Conservation (phyloP, 2,888 invertebrate species). For the Agrilus mali region DNA sequence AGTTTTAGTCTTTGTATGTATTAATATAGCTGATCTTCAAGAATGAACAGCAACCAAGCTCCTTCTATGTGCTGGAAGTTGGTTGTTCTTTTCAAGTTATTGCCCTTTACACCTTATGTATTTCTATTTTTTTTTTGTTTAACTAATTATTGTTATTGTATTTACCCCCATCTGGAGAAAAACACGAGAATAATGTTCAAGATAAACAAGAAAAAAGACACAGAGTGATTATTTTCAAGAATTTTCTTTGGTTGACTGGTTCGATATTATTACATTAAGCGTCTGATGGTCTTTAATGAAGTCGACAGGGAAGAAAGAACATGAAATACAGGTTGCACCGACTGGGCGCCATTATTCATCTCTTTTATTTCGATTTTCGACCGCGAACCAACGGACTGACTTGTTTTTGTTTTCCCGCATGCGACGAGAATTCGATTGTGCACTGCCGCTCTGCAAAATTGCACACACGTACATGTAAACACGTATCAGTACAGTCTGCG, state of each 20-base stretch:
- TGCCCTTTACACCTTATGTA: no score
- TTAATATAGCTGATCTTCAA: no score
- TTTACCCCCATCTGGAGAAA: not conserved
- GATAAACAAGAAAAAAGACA: not conserved
- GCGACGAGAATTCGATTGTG: conserved; percentile 34
- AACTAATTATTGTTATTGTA: no score
- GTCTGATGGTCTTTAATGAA: conserved; percentile 34
- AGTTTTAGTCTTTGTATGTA: no score
- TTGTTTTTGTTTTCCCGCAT: conserved; percentile 29
- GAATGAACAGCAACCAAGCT: no score
- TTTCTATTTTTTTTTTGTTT: no score
- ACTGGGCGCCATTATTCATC: conserved; percentile 37
- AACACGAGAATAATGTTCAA: not conserved
- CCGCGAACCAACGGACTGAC: conserved; percentile 23
- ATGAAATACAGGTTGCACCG: conserved; percentile 36
- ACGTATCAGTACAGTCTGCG: no score
- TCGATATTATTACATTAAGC: conserved; percentile 22
- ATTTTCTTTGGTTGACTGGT: no score
- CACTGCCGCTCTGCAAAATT: conserved; percentile 24
- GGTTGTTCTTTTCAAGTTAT: no score
- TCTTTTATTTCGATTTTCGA: conserved; percentile 34
- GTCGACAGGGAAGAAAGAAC: conserved; percentile 28
- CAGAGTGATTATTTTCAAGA: no score
- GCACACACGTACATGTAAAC: no score
- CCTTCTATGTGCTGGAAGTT: no score